Evolutionary conservation across 2,888 invertebrate genomes (phyloP).

Genomic region (Mimumesa dahlbomi): DNA sequence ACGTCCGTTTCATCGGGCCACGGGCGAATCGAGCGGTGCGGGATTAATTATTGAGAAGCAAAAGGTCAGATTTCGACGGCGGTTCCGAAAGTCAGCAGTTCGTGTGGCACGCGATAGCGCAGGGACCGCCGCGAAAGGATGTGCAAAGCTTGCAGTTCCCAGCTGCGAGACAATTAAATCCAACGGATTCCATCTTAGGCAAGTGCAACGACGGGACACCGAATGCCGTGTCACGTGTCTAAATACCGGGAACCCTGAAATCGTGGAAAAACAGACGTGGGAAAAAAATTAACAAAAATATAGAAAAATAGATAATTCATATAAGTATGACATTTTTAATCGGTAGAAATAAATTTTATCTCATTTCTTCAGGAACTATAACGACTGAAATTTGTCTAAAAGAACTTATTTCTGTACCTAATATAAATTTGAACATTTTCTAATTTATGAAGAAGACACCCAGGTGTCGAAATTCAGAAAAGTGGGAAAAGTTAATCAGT

Average conservation of each 20-base stretch:
- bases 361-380: not conserved
- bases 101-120: conserved; percentile 20
- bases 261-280: too few species aligned
- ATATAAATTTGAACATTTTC: too few species aligned
- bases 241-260: too few species aligned
- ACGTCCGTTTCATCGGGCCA: too few species aligned
- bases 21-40: not conserved
- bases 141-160: conserved; percentile 41
- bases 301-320: not conserved
- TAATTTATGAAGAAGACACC: too few species aligned
- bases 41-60: conserved; percentile 54
- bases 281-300: not conserved
- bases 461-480: too few species aligned
- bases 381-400: too few species aligned
- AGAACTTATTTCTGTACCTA: too few species aligned
- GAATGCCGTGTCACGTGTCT: too few species aligned
- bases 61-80: conserved; percentile 40
- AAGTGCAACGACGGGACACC: too few species aligned
- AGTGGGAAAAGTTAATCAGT: too few species aligned
- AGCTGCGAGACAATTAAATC: conserved; percentile 44
- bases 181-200: conserved; percentile 21
- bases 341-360: not conserved
- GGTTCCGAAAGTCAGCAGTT: conserved; percentile 49
- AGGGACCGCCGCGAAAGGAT: conserved; percentile 19
- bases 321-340: not conserved